Conservation (phyloP, 2,888 invertebrate genomes). For the Melanostoma mellinum region DNA sequence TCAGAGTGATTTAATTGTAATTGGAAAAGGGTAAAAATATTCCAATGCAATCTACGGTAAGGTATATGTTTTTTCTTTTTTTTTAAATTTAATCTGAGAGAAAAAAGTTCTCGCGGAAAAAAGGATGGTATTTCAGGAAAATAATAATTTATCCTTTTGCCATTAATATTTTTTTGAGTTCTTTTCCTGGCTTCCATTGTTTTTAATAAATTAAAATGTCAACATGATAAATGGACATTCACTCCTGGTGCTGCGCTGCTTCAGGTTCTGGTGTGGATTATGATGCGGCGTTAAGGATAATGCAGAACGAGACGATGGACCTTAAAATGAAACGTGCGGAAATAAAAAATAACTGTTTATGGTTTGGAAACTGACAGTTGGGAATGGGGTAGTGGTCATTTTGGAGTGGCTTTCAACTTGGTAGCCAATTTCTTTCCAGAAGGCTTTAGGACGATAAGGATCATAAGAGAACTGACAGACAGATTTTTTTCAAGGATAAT, state of each 20-base stretch:
- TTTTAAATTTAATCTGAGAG: slow-evolving; percentile 21
- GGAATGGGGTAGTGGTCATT: slow-evolving; percentile 48
- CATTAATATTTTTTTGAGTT: slow-evolving; percentile 27
- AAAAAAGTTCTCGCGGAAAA: slow-evolving; percentile 23
- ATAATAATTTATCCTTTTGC: slow-evolving; percentile 64
- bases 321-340: slow-evolving; percentile 48
- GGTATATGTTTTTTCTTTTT: slow-evolving; percentile 14
- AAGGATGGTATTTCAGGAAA: slow-evolving; percentile 25
- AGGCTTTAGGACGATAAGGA: slow-evolving; percentile 64
- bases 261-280: slow-evolving; percentile 35
- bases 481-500: slow-evolving; percentile 33
- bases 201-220: slow-evolving; percentile 82
- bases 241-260: slow-evolving; percentile 8
- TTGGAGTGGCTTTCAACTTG: slow-evolving; percentile 34
- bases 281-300: slow-evolving; percentile 59
- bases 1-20: slow-evolving; percentile 60
- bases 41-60: slow-evolving; percentile 14
- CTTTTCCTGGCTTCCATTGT: slow-evolving; percentile 54
- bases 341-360: slow-evolving; percentile 55
- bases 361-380: slow-evolving; percentile 57
- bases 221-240: slow-evolving; percentile 81
- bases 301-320: slow-evolving; percentile 63
- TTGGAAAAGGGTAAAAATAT: slow-evolving; percentile 27
- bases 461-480: slow-evolving; percentile 47
- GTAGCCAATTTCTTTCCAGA: slow-evolving; percentile 43